phyloP scores from a whole-genome alignment of 2,888 invertebrate species.

The Clivina fossor region DNA sequence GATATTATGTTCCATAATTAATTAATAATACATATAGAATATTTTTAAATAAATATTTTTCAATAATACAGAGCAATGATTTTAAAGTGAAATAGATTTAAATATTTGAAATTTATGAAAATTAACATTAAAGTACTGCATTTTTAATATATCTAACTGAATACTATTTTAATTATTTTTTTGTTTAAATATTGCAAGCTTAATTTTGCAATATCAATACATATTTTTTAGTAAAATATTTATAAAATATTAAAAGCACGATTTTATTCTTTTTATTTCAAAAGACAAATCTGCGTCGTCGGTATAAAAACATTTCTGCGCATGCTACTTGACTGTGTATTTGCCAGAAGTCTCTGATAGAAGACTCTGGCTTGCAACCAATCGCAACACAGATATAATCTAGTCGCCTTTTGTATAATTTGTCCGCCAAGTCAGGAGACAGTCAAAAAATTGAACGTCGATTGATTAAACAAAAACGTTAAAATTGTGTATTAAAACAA shows the following conservation, averaged over 20 bases:
- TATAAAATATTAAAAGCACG: too few relatives aligned
- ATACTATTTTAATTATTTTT: background rate
- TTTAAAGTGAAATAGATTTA: too few relatives aligned
- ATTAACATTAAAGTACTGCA: too few relatives aligned
- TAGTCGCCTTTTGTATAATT: slow-evolving; percentile 46
- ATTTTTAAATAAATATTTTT: too few relatives aligned
- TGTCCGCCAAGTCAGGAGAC: slow-evolving; percentile 47
- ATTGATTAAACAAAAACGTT: slow-evolving; percentile 48
- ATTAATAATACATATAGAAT: too few relatives aligned
- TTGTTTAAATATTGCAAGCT: background rate
- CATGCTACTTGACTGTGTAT: slow-evolving; percentile 14
- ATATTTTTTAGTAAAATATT: too few relatives aligned
- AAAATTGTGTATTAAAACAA: slow-evolving; percentile 43
- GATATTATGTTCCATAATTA: too few relatives aligned
- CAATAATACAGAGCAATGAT: too few relatives aligned
- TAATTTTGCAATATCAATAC: too few relatives aligned
- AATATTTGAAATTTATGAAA: too few relatives aligned
- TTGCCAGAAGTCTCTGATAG: slow-evolving; percentile 55
- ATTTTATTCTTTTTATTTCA: too few relatives aligned
- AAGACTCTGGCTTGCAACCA: slow-evolving; percentile 50
- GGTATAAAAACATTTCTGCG: background rate
- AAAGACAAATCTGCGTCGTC: background rate
- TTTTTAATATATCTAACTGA: too few relatives aligned
- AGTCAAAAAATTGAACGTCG: slow-evolving; percentile 52
- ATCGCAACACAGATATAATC: slow-evolving; percentile 41